Evolutionary conservation across 2,797 vertebrate genomes (phyloP).

Genomic region (Momotus momota): DNA sequence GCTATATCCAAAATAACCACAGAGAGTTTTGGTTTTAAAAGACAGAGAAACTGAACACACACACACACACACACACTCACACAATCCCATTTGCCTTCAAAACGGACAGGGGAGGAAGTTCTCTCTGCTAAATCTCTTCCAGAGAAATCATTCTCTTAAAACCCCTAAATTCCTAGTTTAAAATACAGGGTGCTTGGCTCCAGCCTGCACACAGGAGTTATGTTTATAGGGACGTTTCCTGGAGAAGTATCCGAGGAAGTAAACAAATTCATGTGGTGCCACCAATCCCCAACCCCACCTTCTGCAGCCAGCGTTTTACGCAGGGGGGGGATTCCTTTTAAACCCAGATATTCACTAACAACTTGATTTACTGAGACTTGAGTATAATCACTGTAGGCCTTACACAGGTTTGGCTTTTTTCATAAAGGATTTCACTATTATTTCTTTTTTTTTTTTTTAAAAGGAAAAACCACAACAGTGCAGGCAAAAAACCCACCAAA

Average conservation of each 20-base stretch:
- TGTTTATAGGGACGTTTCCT: conserved; percentile 28
- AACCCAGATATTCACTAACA: background rate
- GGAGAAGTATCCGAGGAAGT: conserved; percentile 10
- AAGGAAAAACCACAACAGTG: background rate
- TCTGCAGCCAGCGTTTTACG: accelerated
- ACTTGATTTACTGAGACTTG: background rate
- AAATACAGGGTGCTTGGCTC: background rate
- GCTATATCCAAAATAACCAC: background rate
- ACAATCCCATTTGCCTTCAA: background rate
- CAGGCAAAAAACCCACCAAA: background rate
- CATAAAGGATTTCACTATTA: background rate
- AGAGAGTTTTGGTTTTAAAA: background rate
- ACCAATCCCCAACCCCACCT: background rate
- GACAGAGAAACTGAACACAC: background rate
- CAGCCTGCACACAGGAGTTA: background rate
- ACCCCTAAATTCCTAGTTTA: background rate
- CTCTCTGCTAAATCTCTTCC: background rate
- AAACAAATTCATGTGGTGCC: background rate
- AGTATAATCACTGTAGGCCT: no score
- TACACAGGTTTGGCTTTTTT: background rate
- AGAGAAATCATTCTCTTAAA: background rate
- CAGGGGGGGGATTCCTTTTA: background rate
- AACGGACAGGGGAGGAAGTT: background rate
- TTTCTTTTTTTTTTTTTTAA: background rate
- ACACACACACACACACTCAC: background rate